Evolutionary conservation across 1,140 invertebrate genomes (phyloP).

Genomic region (Babylonia areolata): DNA sequence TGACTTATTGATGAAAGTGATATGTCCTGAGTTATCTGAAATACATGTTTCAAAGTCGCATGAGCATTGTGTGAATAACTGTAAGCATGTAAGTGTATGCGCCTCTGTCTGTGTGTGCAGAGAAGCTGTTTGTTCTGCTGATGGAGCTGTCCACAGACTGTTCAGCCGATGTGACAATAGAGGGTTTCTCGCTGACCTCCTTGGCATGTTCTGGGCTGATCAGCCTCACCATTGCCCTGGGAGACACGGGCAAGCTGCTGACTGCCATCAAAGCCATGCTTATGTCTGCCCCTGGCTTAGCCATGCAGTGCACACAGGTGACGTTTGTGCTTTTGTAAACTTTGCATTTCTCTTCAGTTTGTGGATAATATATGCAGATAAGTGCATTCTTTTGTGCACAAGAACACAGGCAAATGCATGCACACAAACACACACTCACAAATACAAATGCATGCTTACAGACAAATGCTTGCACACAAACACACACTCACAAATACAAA

Average conservation of each 20-base stretch:
- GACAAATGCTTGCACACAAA: not conserved
- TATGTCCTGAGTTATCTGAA: too few relatives aligned
- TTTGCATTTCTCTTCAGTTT: too few relatives aligned
- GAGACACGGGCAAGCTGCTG: slow-evolving; percentile 94
- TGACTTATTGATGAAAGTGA: too few relatives aligned
- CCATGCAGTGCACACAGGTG: slow-evolving; percentile 88
- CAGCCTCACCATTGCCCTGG: slow-evolving; percentile 92
- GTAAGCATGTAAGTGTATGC: too few relatives aligned
- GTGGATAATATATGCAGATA: too few relatives aligned
- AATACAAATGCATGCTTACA: not conserved
- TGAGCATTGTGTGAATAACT: too few relatives aligned
- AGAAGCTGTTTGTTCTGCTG: slow-evolving; percentile 87
- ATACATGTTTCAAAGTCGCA: too few relatives aligned
- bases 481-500: not conserved
- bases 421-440: not conserved
- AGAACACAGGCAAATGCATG: too few relatives aligned
- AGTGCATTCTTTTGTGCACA: too few relatives aligned
- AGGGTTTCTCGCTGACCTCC: slow-evolving; percentile 82
- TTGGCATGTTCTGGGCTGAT: slow-evolving; percentile 93
- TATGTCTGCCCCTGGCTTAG: slow-evolving; percentile 87
- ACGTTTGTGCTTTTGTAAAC: slow-evolving; percentile 25
- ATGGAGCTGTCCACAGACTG: slow-evolving; percentile 84
- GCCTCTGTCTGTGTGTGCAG: slow-evolving; percentile 68
- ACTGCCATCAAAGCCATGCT: slow-evolving; percentile 90
- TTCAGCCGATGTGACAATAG: slow-evolving; percentile 48